Conservation (phyloP, 2,797 vertebrate species). For the Periparus ater region DNA sequence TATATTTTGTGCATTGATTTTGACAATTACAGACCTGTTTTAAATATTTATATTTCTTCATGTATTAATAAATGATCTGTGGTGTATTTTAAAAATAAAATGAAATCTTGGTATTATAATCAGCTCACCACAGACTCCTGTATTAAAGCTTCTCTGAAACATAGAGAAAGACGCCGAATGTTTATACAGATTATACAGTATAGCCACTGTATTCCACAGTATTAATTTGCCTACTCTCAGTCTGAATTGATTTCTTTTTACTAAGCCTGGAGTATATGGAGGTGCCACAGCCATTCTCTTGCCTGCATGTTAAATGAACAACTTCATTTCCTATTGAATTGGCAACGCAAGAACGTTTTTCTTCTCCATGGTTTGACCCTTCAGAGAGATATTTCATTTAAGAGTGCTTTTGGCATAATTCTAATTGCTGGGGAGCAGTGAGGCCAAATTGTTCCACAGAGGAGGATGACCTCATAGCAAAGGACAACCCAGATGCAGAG, state of each 20-base stretch:
- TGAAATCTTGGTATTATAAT: slow-evolving; percentile 54
- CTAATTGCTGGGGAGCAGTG: background rate
- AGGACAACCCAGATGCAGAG: background rate
- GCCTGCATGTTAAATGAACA: slow-evolving; percentile 13
- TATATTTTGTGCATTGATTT: slow-evolving; percentile 48
- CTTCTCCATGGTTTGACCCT: background rate
- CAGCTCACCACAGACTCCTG: slow-evolving; percentile 48
- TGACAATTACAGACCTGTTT: slow-evolving; percentile 38
- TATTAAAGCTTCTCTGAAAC: slow-evolving; percentile 51
- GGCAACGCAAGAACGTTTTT: background rate
- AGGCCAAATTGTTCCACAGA: background rate
- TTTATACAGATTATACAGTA: slow-evolving; percentile 40
- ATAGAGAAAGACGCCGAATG: background rate
- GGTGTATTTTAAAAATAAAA: slow-evolving; percentile 66
- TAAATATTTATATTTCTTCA: slow-evolving; percentile 63
- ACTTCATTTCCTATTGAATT: slow-evolving; percentile 35
- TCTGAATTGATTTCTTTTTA: slow-evolving; percentile 44
- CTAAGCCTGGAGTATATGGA: background rate
- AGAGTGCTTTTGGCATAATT: background rate
- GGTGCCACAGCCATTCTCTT: slow-evolving; percentile 18
- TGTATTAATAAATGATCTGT: slow-evolving; percentile 59
- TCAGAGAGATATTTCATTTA: background rate
- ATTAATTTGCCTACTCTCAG: slow-evolving; percentile 30
- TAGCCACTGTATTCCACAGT: background rate
- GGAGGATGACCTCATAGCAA: background rate